Base-by-base conservation (phyloP, 2,797 vertebrate genomes). In the Jordanella pulchra region DNA sequence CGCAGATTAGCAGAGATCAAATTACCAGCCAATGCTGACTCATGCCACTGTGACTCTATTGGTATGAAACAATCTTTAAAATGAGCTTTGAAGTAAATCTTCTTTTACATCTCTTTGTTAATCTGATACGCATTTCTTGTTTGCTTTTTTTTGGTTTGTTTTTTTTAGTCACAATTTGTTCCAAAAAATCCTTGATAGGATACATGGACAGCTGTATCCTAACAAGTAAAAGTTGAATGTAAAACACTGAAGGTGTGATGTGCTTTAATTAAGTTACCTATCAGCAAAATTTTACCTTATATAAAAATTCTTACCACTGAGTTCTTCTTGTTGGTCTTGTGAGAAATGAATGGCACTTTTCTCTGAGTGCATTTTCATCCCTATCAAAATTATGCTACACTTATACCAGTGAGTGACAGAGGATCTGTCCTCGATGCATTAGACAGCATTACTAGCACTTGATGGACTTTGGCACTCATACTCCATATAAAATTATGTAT, bases 1-100 rank as follows among this genome's bases (percentile, higher is more conserved):
- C 69, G 74, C 81, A 84, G 81, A 85, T 85, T 82, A 90, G 74
- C 18, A 65, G 76, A 72, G 67, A 53, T 81, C 82, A 75, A 68
- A 63, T 74, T 10, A 67, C 30, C 75, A 51, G 67, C 65, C 21
- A 61, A 39, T 32, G 79, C 83, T 74, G 76, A 83, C 53, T 84
- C 79, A 80, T 61, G 68, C 67, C 73, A 13, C 65, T 1, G 23
- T 0, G 42, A 67, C 58, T 70, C 48, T 65, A 65, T 73, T 56
- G 53, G 60, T 7, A 61, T 12, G 23, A 15, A 63, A 44, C 23
- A 0, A 63, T 44, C 35, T 42, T 42, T 23, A 25, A 63, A 23
- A 28, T 25, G 73, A 75, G 48, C 67, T 75, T 44, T 25, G 25
- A 84, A 80, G 83, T 74, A 71, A 74, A 83, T 83, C 73, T 83